Conservation (phyloP, 2,888 invertebrate species). For the Petrophora chlorosata region DNA sequence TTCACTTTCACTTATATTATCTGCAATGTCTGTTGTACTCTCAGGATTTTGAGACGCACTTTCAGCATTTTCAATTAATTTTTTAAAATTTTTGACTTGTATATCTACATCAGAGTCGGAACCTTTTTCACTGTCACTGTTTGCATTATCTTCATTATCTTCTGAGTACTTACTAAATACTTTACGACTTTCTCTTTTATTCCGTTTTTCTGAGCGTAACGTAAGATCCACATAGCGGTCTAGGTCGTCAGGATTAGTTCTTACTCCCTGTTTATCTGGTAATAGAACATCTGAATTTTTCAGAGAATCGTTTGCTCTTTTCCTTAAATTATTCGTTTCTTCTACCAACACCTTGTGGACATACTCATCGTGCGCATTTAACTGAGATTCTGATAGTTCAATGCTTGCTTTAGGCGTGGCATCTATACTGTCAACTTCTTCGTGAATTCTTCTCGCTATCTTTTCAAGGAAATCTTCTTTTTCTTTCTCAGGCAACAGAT, state of each 20-base stretch:
- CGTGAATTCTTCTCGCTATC: slow-evolving; percentile 62
- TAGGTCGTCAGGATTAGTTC: too few relatives aligned
- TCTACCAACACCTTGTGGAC: slow-evolving; percentile 58
- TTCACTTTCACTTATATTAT: background rate
- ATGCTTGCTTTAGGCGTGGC: slow-evolving; percentile 36
- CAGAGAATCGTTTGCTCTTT: slow-evolving; percentile 19
- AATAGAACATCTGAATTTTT: slow-evolving; percentile 1
- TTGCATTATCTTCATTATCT: background rate
- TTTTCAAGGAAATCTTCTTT: slow-evolving; percentile 62
- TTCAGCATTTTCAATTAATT: background rate
- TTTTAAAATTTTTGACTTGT: slow-evolving; percentile 30
- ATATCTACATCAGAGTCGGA: slow-evolving; percentile 27
- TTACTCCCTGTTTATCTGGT: background rate
- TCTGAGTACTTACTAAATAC: slow-evolving; percentile 2
- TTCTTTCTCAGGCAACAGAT: slow-evolving; percentile 61
- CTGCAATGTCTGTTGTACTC: too few relatives aligned
- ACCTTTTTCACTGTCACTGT: slow-evolving; percentile 5
- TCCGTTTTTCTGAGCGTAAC: slow-evolving; percentile 2
- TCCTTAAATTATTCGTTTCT: slow-evolving; percentile 50
- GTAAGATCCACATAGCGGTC: slow-evolving; percentile 9
- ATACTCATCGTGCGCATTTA: slow-evolving; percentile 55
- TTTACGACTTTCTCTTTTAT: background rate
- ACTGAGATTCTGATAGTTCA: slow-evolving; percentile 52
- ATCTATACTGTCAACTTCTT: slow-evolving; percentile 50
- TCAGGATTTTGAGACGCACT: too few relatives aligned